Base-by-base conservation (phyloP, 2,888 invertebrate species). In the Cryptophagus acutangulus region DNA sequence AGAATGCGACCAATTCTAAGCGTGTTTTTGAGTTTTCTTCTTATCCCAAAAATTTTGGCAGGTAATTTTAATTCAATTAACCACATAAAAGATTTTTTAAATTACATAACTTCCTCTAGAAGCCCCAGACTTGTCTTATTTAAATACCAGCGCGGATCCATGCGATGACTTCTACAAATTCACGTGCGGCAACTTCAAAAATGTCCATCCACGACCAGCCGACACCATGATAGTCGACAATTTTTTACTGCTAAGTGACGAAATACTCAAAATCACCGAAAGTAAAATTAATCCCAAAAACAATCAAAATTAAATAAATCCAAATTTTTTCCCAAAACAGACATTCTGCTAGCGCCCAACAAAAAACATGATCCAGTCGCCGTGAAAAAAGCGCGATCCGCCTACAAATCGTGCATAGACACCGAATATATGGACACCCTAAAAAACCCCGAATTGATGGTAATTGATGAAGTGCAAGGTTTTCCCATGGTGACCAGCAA, bases 151-250 rank as follows among this genome's bases (percentile, higher is more conserved):
- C 2, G 61, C 58, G 0, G 59, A 73, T 47, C 73, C 73, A 2
- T 73, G 73, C 42, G 63, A 69, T 2, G 63, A 73, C 50, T 74
- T 74, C 51, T 73, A 71, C 51, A 63, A 71, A 49, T 74, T 63
- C 47, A 58, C 70, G 2, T 73, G 73, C 43, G 73, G 73, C 1
- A 69, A 71, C 41, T 72, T 71, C 58, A 59, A 65, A 45, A 62
- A 64, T 29, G 53, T 61, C 5, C 58, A 72, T 50, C 70, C 69
- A 0, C 57, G 68, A 37, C 66, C 69, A 2, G 59, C 50, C 57
- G 12, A 54, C 49, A 3, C 52, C 45, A 40, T 55, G 46, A 18
- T 66, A 62, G 61, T 57, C 9, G 71, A 71, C 38, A 67, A 70
- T 43, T 73, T 71, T 45, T 62, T 63, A 20, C 55, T 71, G 12